Evolutionary conservation across 2,113 vertebrate genomes (phyloP), one percentile per base, ranked within the genome.

Genomic region (Chaetorhynchus papuensis): DNA sequence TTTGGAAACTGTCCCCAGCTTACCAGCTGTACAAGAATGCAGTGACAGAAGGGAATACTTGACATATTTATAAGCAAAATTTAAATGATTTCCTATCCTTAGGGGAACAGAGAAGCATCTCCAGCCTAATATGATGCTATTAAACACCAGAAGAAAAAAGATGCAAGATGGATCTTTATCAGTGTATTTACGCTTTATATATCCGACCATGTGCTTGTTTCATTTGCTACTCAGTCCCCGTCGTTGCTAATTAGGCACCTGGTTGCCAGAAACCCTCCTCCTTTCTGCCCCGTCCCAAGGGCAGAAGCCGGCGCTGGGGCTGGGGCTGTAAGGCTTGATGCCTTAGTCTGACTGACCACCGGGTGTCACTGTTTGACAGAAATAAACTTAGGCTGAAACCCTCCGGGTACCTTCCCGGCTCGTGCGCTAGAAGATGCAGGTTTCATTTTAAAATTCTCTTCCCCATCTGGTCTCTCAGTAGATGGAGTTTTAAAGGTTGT

Each of bases 41-140:
- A 97, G 83, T 59, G 95, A 91, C 96, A 97, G 97, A 98, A 97
- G 97, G 97, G 91, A 96, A 95, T 91, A 83, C 87, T 89, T 92
- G 85, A 96, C 64, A 92, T 95, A 93, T 96, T 97, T 97, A 96
- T 96, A 97, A 97, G 94, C 87, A 95, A 94, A 91, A 97, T 87
- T 95, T 64, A 90, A 96, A 96, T 88, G 91, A 94, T 96, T 96
- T 97, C 76, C 81, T 94, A 44, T 76, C 82, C 93, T 96, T 74
- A 65, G 56, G 80, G 95, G 76, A 83, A 92, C 42, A 95, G 83
- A 93, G 42, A 70, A 96, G 11, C 87, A 81, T 86, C 59, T 95
- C 68, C 74, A 88, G 83, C 94, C 85, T 42, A 84, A 76, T 65
- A 70, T 9, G 28, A 57, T 53, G 68, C 15, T 33, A 41, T 87